Conservation (phyloP, 2,888 invertebrate species). For the Melitaea athalia region DNA sequence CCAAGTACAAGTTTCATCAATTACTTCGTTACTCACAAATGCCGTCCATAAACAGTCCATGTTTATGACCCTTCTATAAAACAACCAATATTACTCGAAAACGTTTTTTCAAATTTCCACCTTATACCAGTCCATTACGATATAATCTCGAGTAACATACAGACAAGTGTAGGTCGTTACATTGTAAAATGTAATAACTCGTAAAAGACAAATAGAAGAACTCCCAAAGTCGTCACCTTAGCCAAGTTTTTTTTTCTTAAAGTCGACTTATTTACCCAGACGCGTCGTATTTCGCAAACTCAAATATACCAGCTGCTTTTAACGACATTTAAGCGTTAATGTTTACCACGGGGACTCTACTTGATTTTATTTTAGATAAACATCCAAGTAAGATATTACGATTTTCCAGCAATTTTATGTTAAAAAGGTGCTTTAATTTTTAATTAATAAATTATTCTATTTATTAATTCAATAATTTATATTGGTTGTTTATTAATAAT, state of each 20-base stretch:
- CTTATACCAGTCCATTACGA: neutral
- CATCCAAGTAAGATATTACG: neutral
- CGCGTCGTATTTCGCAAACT: conserved; percentile 46
- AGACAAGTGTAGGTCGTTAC: conserved; percentile 8
- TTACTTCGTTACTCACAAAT: conserved; percentile 25
- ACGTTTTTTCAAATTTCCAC: neutral
- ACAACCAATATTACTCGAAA: neutral
- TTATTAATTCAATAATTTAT: no score
- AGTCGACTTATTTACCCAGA: conserved; percentile 52
- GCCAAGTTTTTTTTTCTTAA: conserved; percentile 50
- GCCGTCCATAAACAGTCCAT: conserved; percentile 30
- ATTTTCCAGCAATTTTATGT: no score
- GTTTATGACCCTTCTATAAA: conserved; percentile 2
- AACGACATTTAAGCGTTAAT: conserved; percentile 41
- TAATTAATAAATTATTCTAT: no score
- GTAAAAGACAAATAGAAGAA: conserved; percentile 37
- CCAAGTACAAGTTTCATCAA: conserved; percentile 24
- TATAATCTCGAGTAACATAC: neutral
- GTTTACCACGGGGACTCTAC: conserved; percentile 22
- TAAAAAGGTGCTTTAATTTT: no score
- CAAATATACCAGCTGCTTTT: conserved; percentile 51
- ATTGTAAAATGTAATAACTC: conserved; percentile 10
- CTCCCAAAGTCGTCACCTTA: conserved; percentile 53
- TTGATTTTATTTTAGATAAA: neutral
- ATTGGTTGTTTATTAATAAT: no score